Evolutionary conservation across 1,140 invertebrate genomes (phyloP), one percentile per base, ranked within the genome.

Genomic region (Ceratosolen fusciceps): DNA sequence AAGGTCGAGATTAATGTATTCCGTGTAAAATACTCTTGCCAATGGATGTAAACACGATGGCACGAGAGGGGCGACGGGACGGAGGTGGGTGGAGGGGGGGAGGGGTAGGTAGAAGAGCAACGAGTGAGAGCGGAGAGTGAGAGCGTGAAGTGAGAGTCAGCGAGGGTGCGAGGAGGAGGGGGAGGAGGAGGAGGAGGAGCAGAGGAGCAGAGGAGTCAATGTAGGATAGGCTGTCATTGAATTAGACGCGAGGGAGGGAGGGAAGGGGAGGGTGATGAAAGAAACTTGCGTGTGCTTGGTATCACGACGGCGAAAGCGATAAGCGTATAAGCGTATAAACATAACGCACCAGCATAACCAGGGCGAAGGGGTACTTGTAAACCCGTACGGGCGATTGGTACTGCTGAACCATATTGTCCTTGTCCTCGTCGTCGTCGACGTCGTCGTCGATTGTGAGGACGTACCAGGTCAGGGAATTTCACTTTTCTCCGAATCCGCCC

Each of bases 301-400:
- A 39, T 43, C 29, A 52, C 26, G 29, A 31, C 0, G 26, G 16
- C 31, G 19, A 31, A n/a, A n/a, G n/a, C n/a, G n/a, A n/a, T n/a
- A n/a, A n/a, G n/a, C n/a, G n/a, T n/a, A n/a, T n/a, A n/a, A n/a
- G n/a, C n/a, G 14, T 2, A 58, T 29, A 52, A 67, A 67, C 19
- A 19, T 31, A 88, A 95, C 96, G 94, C 92, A 98, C 98, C 92
- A 95, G 95, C 97, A 99, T 98, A 73, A 98, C 96, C 85, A 99
- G 92, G 90, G 98, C 97, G 90, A 99, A 99, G 43, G 97, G 96
- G 90, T 97, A 95, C 91, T 98, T 98, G 92, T 98, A 98, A 76
- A 99, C 96, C 91, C 97, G 93, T 7, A 98, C 95, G 82, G 97
- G 97, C 79, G 96, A 97, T 87, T 97, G 96, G 90, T 98, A 99